Conservation (phyloP, 2,113 vertebrate genomes). For the Eurystomus gularis region DNA sequence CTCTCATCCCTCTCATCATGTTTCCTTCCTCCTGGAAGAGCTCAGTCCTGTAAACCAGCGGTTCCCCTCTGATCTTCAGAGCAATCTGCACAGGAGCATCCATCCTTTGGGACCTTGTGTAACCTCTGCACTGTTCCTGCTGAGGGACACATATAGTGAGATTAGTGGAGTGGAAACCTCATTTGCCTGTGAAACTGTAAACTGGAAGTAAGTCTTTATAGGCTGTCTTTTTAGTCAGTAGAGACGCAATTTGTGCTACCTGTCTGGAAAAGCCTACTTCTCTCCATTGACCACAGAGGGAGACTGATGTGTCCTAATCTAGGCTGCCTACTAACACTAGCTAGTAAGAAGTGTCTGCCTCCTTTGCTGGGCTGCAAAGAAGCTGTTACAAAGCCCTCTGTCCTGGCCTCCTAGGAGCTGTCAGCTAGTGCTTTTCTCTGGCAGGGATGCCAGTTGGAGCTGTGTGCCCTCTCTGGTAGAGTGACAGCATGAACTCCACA, state of each 20-base stretch:
- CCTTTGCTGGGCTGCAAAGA: not conserved
- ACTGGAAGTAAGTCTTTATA: not conserved
- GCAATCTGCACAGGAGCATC: not conserved
- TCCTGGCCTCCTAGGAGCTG: not conserved
- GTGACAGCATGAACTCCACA: not conserved
- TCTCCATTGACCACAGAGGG: not conserved
- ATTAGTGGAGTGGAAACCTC: not conserved
- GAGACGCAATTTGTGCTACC: not conserved
- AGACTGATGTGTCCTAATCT: not conserved
- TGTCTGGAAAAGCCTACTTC: not conserved
- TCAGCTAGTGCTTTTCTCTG: not conserved
- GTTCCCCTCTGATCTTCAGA: not conserved
- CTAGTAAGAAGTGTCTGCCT: not conserved
- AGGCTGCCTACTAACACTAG: not conserved
- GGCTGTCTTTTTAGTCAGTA: not conserved
- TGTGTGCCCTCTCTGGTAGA: not conserved
- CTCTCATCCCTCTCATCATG: rapidly evolving
- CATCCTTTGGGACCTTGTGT: not conserved
- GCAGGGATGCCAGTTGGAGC: not conserved
- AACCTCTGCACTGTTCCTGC: not conserved
- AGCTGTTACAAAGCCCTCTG: not conserved
- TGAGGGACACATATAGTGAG: not conserved
- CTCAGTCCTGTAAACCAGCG: not conserved
- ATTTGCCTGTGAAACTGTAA: not conserved
- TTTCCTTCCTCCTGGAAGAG: not conserved